A percentile compares a stretch with the other conserved stretches of the same genome.
Conservation (phyloP, 2,797 vertebrate genomes). For the Brachymystax lenok region DNA sequence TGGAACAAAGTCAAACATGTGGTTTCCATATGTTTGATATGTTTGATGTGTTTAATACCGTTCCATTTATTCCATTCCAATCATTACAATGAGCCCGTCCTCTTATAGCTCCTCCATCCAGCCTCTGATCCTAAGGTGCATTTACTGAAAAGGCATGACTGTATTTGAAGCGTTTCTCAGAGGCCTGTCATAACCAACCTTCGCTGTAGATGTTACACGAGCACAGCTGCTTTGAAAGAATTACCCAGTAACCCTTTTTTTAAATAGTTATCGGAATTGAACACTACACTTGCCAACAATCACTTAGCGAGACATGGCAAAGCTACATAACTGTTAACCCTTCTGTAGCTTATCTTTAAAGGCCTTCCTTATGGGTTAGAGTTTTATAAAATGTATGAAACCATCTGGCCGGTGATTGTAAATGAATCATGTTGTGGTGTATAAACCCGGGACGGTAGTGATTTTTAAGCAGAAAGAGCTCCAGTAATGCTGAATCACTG, state of each 20-base stretch:
- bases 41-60: no score
- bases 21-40: no score
- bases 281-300: background rate
- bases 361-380: conserved; percentile 4
- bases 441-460: background rate
- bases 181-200: background rate
- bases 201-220: background rate
- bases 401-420: conserved; percentile 26
- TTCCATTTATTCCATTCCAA: no score
- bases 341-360: conserved; percentile 2
- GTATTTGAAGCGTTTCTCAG: background rate
- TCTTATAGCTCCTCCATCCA: no score
- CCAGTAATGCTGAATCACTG: conserved; percentile 30
- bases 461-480: conserved; percentile 31
- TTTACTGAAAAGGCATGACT: background rate
- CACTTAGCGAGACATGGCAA: conserved; percentile 4
- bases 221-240: background rate
- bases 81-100: no score
- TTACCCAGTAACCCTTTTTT: background rate
- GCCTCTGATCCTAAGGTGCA: background rate
- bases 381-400: no score
- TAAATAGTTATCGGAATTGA: background rate
- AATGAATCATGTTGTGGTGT: conserved; percentile 37
- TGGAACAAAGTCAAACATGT: no score
- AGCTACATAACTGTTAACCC: conserved; percentile 13